Evolutionary conservation across 2,113 vertebrate species (phyloP), one percentile per base, ranked within the genome.

Genomic region (Scophthalmus maximus): DNA sequence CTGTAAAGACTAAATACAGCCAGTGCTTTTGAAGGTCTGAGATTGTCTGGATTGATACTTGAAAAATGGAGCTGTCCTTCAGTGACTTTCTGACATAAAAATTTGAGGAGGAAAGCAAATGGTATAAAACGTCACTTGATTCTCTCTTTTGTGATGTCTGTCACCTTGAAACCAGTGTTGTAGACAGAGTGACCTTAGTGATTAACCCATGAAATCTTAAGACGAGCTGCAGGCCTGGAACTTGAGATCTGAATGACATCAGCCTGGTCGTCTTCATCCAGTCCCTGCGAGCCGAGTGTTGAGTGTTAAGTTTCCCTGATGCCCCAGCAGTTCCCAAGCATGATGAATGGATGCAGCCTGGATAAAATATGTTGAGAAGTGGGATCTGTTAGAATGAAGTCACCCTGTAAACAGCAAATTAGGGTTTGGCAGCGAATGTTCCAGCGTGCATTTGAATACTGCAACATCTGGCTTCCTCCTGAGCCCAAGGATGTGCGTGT

Each of bases 391-490:
- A 23, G 29, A 53, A 79, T 85, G 81, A 83, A 73, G 62, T 83
- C 76, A 87, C 84, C 80, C 81, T 68, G 58, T 88, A 88, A 86
- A 86, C 81, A 52, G 44, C 68, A 79, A 75, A 78, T 76, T 81
- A 59, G 57, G 59, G 57, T 76, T 82, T 79, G 79, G 76, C 69
- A 46, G 69, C 20, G 44, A 36, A 36, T 30, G n/a, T 47, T 56
- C 40, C 73, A 75, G 26, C 15, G 56, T 69, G 75, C 53, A 22
- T 69, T 62, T 32, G 27, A 76, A 61, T 57, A 56, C 59, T 42
- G 63, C 62, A 77, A 89, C 84, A 90, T 91, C 76, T 90, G 83
- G 78, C 74, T 70, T 81, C 75, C 61, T 85, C 57, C 63, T 53
- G 40, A 46, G 57, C 75, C 50, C 58, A 60, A 68, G 44, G 34